Evolutionary conservation across 2,888 invertebrate genomes (phyloP).

Genomic region (Acanthosepion pharaonis): DNA sequence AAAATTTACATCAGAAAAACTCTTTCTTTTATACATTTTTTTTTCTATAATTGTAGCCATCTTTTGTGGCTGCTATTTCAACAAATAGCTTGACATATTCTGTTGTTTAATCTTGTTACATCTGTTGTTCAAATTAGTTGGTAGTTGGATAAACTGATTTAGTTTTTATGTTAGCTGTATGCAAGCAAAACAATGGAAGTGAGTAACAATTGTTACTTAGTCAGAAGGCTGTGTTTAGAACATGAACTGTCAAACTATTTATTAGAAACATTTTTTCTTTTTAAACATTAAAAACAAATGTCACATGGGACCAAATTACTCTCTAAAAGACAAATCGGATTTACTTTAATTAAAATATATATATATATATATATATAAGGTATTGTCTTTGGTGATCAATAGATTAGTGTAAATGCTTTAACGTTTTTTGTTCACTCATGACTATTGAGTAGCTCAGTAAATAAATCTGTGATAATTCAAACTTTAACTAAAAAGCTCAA

Average conservation of each 20-base stretch:
- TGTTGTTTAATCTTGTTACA: not conserved
- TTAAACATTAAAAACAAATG: not conserved
- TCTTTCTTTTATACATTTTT: not conserved
- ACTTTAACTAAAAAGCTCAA: not conserved
- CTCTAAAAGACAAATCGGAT: not conserved
- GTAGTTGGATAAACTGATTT: not conserved
- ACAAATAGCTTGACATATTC: not conserved
- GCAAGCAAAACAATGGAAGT: too few relatives aligned
- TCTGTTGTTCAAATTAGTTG: not conserved
- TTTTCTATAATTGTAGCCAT: not conserved
- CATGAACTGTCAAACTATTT: constrained; percentile 11
- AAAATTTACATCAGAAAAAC: not conserved
- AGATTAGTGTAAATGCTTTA: too few relatives aligned
- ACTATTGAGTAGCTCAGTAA: not conserved
- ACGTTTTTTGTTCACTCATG: not conserved
- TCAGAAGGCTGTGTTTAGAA: not conserved
- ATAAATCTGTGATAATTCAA: not conserved
- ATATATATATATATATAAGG: not conserved
- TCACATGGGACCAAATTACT: not conserved
- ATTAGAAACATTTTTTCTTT: not conserved
- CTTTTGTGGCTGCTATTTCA: not conserved
- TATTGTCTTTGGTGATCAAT: not conserved
- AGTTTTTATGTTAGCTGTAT: not conserved
- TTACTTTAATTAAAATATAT: not conserved
- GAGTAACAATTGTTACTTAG: not conserved